Percentiles rank a stretch among this genome's conserved stretches.
These are phyloP conservation scores for Embidobia sp. DNA, from an alignment of 2,888 invertebrate genomes.

Conservation along the genomic window DNA sequence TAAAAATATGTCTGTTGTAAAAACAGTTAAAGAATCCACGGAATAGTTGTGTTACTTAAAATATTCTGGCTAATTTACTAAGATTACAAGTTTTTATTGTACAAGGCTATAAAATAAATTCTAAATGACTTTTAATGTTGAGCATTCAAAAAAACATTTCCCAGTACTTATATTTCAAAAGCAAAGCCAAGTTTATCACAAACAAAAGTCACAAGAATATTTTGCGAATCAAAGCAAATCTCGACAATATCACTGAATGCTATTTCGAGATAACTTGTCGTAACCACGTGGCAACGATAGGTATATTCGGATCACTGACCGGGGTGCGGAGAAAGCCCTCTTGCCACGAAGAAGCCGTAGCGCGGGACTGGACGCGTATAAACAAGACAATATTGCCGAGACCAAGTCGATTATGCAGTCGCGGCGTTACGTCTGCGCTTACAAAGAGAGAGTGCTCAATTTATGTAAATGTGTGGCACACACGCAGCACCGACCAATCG, in stretches of 20 bases:
- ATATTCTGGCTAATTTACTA: no score
- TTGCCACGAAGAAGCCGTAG: slow-evolving; percentile 58
- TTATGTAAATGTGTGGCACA: slow-evolving; percentile 37
- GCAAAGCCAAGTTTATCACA: no score
- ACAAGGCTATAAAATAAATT: no score
- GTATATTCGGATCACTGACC: slow-evolving; percentile 64
- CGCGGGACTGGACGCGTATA: slow-evolving; percentile 32
- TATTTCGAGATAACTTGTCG: slow-evolving; percentile 43
- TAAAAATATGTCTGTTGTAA: no score
- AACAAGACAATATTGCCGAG: slow-evolving; percentile 58
- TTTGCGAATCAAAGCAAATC: background rate
- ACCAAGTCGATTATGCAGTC: slow-evolving; percentile 54
- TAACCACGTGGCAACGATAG: slow-evolving; percentile 35
- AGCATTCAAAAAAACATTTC: no score
- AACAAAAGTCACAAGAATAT: no score
- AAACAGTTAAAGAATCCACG: no score
- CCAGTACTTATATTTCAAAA: no score
- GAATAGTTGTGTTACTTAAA: no score
- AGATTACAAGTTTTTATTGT: no score
- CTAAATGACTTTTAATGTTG: no score
- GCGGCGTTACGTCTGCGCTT: slow-evolving; percentile 30
- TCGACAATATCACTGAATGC: background rate
- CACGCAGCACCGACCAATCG: slow-evolving; percentile 37
- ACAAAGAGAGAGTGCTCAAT: slow-evolving; percentile 43
- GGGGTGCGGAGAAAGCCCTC: slow-evolving; percentile 47